These are phyloP conservation scores for Apocrypta bakeri DNA, from an alignment of 1,140 invertebrate species.

Conservation along the genomic window DNA sequence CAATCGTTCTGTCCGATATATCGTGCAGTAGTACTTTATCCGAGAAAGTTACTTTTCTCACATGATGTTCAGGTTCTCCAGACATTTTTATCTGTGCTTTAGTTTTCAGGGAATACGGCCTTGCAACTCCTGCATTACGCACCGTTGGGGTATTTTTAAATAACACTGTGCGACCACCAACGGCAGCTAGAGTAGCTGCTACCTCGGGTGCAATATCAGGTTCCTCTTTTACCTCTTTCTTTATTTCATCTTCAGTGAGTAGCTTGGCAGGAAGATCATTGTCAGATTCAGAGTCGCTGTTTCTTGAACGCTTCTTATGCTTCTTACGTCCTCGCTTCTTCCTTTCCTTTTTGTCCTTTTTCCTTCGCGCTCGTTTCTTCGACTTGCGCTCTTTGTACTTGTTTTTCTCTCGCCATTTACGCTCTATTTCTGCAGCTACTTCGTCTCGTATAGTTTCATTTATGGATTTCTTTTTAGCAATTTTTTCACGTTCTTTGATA, in stretches of 20 bases:
- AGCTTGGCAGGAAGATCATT: constrained; percentile 43
- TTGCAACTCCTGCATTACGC: neutral
- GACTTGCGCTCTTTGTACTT: constrained; percentile 59
- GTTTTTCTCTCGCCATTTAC: constrained; percentile 64
- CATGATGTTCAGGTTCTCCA: constrained; percentile 43
- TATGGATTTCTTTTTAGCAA: constrained; percentile 66
- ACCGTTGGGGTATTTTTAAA: constrained; percentile 35
- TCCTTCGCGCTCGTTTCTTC: constrained; percentile 59
- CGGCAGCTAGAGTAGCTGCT: constrained; percentile 38
- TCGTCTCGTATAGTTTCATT: constrained; percentile 72
- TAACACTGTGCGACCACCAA: constrained; percentile 32
- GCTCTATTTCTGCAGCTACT: constrained; percentile 69
- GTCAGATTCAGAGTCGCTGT: constrained; percentile 51
- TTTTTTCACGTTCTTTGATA: constrained; percentile 71
- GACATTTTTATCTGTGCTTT: neutral
- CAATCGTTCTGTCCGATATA: constrained; percentile 34
- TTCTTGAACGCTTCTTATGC: constrained; percentile 54
- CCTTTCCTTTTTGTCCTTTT: constrained; percentile 56
- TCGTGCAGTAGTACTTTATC: constrained; percentile 49
- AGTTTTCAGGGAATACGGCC: neutral
- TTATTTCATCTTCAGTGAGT: constrained; percentile 66
- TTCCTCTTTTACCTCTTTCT: constrained; percentile 65
- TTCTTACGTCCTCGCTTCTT: constrained; percentile 60
- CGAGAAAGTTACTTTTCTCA: constrained; percentile 56
- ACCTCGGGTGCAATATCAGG: constrained; percentile 47